A percentile compares a stretch with the other conserved stretches of the same genome.
These are phyloP conservation scores for Zalophus californianus DNA, from an alignment of 2,797 vertebrate genomes.

Conservation along the genomic window DNA sequence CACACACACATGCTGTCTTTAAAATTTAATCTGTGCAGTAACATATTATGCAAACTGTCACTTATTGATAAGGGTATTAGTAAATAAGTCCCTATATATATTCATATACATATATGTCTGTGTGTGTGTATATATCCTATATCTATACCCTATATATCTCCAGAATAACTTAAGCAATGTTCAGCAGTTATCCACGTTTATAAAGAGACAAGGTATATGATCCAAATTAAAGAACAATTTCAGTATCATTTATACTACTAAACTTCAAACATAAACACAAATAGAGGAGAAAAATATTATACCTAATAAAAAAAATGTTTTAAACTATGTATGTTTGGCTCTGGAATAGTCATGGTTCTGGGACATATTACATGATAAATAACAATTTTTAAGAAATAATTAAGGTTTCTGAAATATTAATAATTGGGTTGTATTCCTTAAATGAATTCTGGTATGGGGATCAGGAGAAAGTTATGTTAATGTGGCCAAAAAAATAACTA, in stretches of 20 bases:
- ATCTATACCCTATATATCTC: background rate
- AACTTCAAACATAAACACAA: slow-evolving; percentile 12
- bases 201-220: background rate
- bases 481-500: background rate
- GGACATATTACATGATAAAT: background rate
- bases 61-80: background rate
- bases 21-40: background rate
- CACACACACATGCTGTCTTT: background rate
- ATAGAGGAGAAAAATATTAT: background rate
- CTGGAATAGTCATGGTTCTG: background rate
- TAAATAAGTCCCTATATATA: background rate
- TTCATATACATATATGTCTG: background rate
- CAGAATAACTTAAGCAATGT: background rate
- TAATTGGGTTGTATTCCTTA: background rate
- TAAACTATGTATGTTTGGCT: background rate
- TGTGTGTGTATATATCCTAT: background rate
- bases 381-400: background rate
- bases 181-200: background rate
- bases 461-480: background rate
- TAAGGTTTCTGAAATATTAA: background rate
- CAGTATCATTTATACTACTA: background rate
- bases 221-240: slow-evolving; percentile 14
- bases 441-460: background rate
- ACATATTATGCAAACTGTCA: background rate
- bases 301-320: background rate